Percentiles rank a stretch among this genome's conserved stretches.
Evolutionary conservation across 2,888 invertebrate species (phyloP).

Genomic region (Lithophane leautieri): DNA sequence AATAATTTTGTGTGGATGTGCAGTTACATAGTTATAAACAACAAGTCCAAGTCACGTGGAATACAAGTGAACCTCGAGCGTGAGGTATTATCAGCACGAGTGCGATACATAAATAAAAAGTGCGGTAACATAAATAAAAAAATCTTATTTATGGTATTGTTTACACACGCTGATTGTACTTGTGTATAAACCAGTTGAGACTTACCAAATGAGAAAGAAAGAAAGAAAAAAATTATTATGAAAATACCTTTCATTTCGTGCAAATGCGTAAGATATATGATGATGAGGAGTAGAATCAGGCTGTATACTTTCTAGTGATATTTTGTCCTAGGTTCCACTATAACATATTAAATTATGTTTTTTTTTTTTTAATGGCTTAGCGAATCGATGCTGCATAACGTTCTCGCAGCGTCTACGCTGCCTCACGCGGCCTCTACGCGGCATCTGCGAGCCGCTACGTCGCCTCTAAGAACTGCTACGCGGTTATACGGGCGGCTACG

Average conservation of each 20-base stretch:
- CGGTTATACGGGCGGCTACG: background rate
- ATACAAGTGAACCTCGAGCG: conserved; percentile 27
- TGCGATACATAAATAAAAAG: conserved; percentile 42
- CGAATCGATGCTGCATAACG: background rate
- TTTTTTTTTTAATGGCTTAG: background rate
- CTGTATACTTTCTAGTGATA: background rate
- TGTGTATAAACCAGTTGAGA: background rate
- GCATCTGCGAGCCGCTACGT: background rate
- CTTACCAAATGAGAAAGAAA: no score
- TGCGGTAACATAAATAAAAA: conserved; percentile 39
- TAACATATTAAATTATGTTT: background rate
- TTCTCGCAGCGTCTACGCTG: background rate
- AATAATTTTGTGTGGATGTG: conserved; percentile 6
- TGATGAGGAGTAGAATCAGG: background rate
- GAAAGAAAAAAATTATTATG: no score
- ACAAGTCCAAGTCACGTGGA: conserved; percentile 35
- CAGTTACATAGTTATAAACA: conserved; percentile 16
- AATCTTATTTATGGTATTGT: conserved; percentile 46
- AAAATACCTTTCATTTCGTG: background rate
- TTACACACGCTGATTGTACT: conserved; percentile 15
- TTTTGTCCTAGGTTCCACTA: background rate
- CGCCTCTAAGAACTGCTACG: background rate
- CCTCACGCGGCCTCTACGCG: background rate
- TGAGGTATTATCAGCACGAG: conserved; percentile 31
- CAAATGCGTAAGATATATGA: background rate